Percentiles rank a stretch among this genome's conserved stretches.
These are phyloP conservation scores for Parthenolecanium corni DNA, from an alignment of 2,888 invertebrate species.

Conservation along the genomic window DNA sequence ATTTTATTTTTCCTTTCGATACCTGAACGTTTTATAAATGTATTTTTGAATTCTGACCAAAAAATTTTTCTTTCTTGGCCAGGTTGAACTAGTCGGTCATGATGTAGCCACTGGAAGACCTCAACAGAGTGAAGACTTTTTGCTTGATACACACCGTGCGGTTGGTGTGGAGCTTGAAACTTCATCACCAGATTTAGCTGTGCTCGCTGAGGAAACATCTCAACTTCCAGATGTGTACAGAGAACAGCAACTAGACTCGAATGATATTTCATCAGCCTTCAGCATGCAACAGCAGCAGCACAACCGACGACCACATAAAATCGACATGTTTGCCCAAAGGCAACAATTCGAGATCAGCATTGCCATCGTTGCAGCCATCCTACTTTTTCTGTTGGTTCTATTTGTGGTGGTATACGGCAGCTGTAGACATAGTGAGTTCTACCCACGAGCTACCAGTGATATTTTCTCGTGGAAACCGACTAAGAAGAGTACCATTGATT, in stretches of 20 bases:
- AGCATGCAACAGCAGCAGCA: not conserved
- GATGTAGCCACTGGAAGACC: slow-evolving; percentile 11
- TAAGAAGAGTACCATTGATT: slow-evolving; percentile 9
- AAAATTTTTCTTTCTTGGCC: slow-evolving; percentile 1
- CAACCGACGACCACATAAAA: not conserved
- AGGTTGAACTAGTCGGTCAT: slow-evolving; percentile 28
- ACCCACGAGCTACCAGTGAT: slow-evolving; percentile 15
- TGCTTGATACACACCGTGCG: slow-evolving; percentile 29
- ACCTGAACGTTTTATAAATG: no score
- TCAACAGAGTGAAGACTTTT: slow-evolving; percentile 29
- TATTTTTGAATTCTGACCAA: not conserved
- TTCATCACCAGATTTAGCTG: slow-evolving; percentile 9
- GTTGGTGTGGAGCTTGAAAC: slow-evolving; percentile 28
- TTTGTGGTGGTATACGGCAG: slow-evolving; percentile 14
- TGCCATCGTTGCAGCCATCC: slow-evolving; percentile 7
- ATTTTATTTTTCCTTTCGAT: no score
- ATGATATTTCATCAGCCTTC: not conserved
- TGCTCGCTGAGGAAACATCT: not conserved
- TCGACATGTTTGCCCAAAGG: slow-evolving; percentile 13
- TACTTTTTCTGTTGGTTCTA: slow-evolving; percentile 8
- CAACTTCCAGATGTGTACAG: not conserved
- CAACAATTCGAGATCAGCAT: slow-evolving; percentile 8
- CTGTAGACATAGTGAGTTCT: slow-evolving; percentile 25
- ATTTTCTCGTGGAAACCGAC: slow-evolving; percentile 24
- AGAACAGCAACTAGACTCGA: not conserved